phyloP scores from a whole-genome alignment of 1,140 invertebrate genomes.

The Hyposmocoma kahamanoa region DNA sequence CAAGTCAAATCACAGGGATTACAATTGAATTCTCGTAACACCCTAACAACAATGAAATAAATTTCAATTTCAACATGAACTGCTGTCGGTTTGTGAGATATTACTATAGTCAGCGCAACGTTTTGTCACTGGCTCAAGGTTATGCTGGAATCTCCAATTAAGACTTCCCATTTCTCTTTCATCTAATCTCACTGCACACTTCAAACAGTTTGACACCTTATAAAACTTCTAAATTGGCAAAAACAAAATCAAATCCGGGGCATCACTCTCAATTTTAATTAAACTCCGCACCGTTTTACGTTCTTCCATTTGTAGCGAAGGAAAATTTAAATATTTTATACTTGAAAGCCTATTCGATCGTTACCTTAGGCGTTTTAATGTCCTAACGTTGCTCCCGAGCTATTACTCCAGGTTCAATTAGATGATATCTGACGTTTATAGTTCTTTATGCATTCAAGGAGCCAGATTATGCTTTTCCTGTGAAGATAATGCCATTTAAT shows the following conservation, averaged over 20 bases:
- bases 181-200: too few relatives aligned
- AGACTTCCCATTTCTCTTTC: too few relatives aligned
- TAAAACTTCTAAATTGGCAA: slow-evolving; percentile 1
- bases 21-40: too few relatives aligned
- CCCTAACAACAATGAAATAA: too few relatives aligned
- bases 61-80: too few relatives aligned
- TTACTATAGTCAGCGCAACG: too few relatives aligned
- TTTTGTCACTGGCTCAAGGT: too few relatives aligned
- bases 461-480: slow-evolving; percentile 56
- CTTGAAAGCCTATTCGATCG: slow-evolving; percentile 51
- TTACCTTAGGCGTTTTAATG: slow-evolving; percentile 63
- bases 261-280: slow-evolving; percentile 39
- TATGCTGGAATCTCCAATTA: too few relatives aligned
- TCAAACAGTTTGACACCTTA: too few relatives aligned
- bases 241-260: slow-evolving; percentile 20
- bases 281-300: slow-evolving; percentile 32
- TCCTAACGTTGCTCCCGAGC: slow-evolving; percentile 25
- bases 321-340: slow-evolving; percentile 63
- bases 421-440: slow-evolving; percentile 71
- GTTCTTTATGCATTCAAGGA: slow-evolving; percentile 68
- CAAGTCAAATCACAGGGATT: too few relatives aligned
- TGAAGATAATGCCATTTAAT: slow-evolving; percentile 63
- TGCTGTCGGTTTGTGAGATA: too few relatives aligned
- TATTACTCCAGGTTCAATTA: slow-evolving; percentile 66
- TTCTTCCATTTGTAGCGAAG: slow-evolving; percentile 46